Conservation (phyloP, 2,113 vertebrate species). For the Dipodomys ordii region DNA sequence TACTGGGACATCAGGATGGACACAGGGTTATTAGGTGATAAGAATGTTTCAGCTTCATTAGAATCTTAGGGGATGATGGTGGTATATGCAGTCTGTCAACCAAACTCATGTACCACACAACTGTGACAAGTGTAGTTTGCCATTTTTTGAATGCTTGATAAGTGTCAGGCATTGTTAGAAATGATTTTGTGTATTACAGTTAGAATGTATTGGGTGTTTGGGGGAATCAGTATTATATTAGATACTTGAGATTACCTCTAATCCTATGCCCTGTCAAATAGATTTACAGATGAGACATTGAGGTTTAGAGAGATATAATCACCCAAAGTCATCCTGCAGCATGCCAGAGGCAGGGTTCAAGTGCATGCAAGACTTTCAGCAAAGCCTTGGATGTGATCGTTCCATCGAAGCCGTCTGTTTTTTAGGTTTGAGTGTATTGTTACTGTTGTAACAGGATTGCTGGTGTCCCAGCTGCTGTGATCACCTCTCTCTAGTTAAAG, state of each 20-base stretch:
- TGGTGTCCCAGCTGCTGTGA: too few species aligned
- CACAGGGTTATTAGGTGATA: not conserved
- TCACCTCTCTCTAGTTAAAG: not conserved
- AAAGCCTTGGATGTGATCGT: not conserved
- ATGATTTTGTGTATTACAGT: not conserved
- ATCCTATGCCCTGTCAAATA: not conserved
- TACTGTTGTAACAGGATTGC: not conserved
- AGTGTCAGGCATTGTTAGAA: not conserved
- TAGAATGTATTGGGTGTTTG: too few species aligned
- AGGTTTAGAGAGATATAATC: slow-evolving; percentile 1
- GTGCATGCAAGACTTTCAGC: not conserved
- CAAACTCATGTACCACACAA: not conserved
- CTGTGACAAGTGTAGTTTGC: not conserved
- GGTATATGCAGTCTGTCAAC: not conserved
- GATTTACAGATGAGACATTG: not conserved
- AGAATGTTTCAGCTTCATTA: not conserved
- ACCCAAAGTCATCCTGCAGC: not conserved
- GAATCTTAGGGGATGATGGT: not conserved
- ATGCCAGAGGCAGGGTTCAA: not conserved
- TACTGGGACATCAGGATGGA: not conserved
- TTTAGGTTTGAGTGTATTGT: not conserved
- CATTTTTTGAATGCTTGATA: not conserved
- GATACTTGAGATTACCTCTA: slow-evolving; percentile 3
- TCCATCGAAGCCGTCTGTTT: not conserved
- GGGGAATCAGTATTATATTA: too few species aligned